phyloP scores from a whole-genome alignment of 2,797 vertebrate species.

The Hydrocynus forskahlii region DNA sequence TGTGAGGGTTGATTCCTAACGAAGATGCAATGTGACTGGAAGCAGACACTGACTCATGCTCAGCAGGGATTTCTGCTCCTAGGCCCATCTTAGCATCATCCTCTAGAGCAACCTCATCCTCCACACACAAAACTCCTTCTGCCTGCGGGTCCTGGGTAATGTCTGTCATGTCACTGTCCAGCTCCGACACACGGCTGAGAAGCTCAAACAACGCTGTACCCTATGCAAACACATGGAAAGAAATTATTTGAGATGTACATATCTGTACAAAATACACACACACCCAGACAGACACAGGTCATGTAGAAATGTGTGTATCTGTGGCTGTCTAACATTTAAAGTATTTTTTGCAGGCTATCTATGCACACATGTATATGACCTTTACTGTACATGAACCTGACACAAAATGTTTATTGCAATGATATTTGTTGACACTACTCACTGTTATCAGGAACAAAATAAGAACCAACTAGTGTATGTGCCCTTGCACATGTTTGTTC shows the following conservation, averaged over 20 bases:
- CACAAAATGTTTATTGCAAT: constrained; percentile 40
- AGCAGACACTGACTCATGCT: constrained; percentile 79
- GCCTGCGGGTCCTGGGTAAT: constrained; percentile 86
- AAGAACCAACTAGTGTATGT: neutral
- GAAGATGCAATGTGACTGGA: constrained; percentile 86
- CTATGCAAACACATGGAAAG: constrained; percentile 70
- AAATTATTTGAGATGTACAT: constrained; percentile 26
- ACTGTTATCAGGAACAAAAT: neutral
- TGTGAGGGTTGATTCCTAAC: constrained; percentile 91
- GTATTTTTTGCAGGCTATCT: constrained; percentile 11
- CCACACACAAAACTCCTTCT: constrained; percentile 71
- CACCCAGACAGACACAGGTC: neutral
- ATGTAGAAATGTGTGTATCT: too few species aligned
- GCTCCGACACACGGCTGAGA: constrained; percentile 78
- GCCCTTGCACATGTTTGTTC: neutral
- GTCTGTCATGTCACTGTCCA: constrained; percentile 97
- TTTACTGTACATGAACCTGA: neutral
- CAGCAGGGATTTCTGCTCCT: constrained; percentile 66
- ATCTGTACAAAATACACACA: neutral
- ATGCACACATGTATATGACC: constrained; percentile 29
- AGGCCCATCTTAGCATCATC: constrained; percentile 38
- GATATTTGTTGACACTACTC: constrained; percentile 44
- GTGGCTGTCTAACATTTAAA: too few species aligned
- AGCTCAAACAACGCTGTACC: constrained; percentile 76
- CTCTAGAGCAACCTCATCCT: constrained; percentile 48